Evolutionary conservation across 1,140 invertebrate species (phyloP).

Genomic region (Medauroidea extradentata): DNA sequence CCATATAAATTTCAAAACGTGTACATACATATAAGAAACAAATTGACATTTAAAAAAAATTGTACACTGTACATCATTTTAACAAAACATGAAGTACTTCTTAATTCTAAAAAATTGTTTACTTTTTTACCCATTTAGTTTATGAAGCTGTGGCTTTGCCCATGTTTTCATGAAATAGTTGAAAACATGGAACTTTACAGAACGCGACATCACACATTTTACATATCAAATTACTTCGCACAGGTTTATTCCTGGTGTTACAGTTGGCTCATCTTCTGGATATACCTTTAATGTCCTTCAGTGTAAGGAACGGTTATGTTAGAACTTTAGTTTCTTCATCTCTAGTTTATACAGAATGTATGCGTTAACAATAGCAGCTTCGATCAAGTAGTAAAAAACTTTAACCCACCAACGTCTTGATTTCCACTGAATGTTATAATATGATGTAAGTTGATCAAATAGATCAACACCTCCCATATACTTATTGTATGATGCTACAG

Average conservation of each 20-base stretch:
- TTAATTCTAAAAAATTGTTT: too few relatives aligned
- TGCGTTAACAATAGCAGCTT: constrained; percentile 17
- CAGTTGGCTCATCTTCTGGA: constrained; percentile 3
- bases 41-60: too few relatives aligned
- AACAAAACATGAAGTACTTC: too few relatives aligned
- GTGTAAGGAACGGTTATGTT: neutral
- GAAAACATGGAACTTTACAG: too few relatives aligned
- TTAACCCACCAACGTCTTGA: constrained; percentile 19
- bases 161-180: too few relatives aligned
- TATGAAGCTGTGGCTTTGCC: too few relatives aligned
- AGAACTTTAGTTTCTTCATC: neutral
- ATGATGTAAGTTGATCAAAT: constrained; percentile 21
- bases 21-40: too few relatives aligned
- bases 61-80: too few relatives aligned
- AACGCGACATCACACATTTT: neutral
- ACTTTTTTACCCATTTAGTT: too few relatives aligned
- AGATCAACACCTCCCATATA: constrained; percentile 24
- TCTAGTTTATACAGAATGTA: constrained; percentile 8
- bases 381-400: constrained; percentile 15
- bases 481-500: constrained; percentile 20
- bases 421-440: constrained; percentile 15
- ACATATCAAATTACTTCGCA: neutral
- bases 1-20: too few relatives aligned
- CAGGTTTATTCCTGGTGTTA: neutral
- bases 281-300: neutral